phyloP scores from a whole-genome alignment of 1,140 invertebrate genomes.

The Polypedilum vanderplanki region DNA sequence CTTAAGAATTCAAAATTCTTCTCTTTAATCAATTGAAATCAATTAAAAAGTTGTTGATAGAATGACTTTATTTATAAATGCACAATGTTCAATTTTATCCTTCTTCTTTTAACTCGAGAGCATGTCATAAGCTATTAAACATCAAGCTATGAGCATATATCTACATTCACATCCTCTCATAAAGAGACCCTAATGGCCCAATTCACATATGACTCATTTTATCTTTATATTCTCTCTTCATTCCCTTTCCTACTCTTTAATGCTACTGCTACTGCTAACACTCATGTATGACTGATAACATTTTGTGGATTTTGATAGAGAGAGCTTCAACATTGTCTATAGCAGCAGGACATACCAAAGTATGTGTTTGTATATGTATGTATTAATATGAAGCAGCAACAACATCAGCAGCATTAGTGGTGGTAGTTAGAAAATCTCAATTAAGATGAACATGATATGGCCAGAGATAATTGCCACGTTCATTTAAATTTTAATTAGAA shows the following conservation, averaged over 20 bases:
- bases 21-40: neutral
- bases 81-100: no score
- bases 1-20: no score
- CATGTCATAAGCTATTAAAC: constrained; percentile 12
- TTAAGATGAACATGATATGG: constrained; percentile 18
- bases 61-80: no score
- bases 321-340: no score
- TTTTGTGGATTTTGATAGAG: no score
- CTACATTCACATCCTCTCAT: neutral
- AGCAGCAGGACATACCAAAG: no score
- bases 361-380: no score
- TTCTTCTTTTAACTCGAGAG: neutral
- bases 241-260: neutral
- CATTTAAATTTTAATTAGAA: constrained; percentile 26
- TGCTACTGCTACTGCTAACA: neutral
- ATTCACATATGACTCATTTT: constrained; percentile 18
- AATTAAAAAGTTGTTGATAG: neutral
- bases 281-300: neutral
- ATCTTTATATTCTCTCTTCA: neutral
- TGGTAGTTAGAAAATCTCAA: neutral
- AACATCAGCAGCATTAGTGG: no score
- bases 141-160: neutral
- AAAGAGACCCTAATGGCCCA: neutral
- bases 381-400: no score
- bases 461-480: constrained; percentile 26